These are phyloP conservation scores for Turritopsis rubra DNA, from an alignment of 30 jellyfish, hydroid and myxozoan species.

Conservation along the genomic window DNA sequence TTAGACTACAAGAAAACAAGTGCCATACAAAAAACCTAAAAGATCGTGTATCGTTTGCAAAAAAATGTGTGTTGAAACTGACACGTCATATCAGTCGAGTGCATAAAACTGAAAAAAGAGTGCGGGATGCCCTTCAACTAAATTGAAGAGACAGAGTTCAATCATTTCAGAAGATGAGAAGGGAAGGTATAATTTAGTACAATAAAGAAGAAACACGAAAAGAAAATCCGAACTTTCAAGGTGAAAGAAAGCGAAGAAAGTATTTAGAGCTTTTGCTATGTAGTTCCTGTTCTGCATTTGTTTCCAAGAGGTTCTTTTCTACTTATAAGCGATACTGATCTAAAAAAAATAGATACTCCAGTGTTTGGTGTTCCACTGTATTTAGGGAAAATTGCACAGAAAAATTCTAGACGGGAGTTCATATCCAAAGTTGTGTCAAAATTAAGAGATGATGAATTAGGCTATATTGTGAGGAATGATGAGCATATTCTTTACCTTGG, in stretches of 20 bases:
- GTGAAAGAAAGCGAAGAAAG: constrained; percentile 1
- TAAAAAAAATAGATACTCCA: neutral
- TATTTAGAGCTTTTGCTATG: constrained; percentile 2
- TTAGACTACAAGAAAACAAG: neutral
- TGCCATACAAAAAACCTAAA: neutral
- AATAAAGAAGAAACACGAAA: neutral
- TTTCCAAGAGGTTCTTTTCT: constrained; percentile 1
- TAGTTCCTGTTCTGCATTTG: neutral
- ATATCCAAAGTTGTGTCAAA: neutral
- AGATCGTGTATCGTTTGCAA: neutral
- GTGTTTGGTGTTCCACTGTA: neutral
- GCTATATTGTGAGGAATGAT: neutral
- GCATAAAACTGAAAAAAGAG: neutral
- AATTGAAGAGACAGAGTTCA: neutral
- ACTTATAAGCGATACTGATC: neutral
- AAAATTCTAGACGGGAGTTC: neutral
- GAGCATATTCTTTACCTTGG: constrained; percentile 12
- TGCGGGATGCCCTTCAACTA: neutral
- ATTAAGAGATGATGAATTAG: constrained; percentile 8
- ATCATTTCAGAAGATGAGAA: constrained; percentile 1
- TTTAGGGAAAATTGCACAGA: neutral
- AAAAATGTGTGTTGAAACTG: neutral
- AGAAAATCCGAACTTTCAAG: constrained; percentile 1
- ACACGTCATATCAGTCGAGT: neutral
- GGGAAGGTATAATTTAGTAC: constrained; percentile 2